Conservation (phyloP, 2,113 vertebrate species). For the Tyrannus savana region DNA sequence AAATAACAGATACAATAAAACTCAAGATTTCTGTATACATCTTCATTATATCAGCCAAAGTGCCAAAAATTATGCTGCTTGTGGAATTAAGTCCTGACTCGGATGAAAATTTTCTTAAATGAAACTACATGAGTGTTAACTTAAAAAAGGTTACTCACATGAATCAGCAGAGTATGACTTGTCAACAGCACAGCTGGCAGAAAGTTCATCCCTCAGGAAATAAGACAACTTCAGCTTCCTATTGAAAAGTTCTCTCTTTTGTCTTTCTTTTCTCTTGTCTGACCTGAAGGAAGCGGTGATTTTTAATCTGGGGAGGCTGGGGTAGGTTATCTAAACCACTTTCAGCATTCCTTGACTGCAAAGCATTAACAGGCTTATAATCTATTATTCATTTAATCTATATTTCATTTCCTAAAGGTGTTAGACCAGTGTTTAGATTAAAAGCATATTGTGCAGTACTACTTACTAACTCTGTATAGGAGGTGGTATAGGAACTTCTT, state of each 20-base stretch:
- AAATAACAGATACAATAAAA: not conserved
- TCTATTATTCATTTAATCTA: not conserved
- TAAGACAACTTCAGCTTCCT: not conserved
- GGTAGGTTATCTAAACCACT: not conserved
- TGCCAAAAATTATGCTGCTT: not conserved
- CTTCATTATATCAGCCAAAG: not conserved
- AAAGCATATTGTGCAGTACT: constrained; percentile 1
- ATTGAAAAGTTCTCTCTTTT: not conserved
- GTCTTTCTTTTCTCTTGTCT: not conserved
- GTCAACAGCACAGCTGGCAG: not conserved
- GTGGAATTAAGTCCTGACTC: not conserved
- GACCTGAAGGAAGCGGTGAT: not conserved
- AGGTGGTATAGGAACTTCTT: not conserved
- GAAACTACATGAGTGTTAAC: not conserved
- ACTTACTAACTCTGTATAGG: not conserved
- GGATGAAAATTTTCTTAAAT: not conserved
- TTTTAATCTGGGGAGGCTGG: not conserved
- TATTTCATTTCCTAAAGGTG: constrained; percentile 13
- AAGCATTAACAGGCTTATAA: not conserved
- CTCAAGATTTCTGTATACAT: not conserved
- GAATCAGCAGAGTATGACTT: not conserved
- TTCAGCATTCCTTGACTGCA: not conserved
- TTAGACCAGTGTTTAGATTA: constrained; percentile 24
- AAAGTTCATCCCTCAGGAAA: not conserved
- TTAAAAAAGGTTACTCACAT: not conserved